phyloP scores from a whole-genome alignment of 1,140 invertebrate genomes.

The Leguminivora glycinivorella region DNA sequence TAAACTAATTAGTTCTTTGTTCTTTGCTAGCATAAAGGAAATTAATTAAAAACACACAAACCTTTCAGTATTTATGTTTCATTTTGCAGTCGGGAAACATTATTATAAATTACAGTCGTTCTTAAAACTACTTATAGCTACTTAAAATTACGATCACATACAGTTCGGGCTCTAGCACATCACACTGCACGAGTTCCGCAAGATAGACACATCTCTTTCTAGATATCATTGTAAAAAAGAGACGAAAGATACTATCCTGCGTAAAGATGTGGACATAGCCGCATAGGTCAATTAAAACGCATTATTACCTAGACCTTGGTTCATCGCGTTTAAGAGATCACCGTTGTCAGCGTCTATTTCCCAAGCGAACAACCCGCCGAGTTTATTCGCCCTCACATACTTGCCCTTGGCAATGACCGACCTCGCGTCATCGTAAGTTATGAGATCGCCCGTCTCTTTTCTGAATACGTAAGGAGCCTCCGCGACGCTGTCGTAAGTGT shows the following conservation, averaged over 20 bases:
- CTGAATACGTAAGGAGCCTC: conserved; percentile 70
- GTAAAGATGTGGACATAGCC: background rate
- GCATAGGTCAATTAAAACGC: conserved; percentile 13
- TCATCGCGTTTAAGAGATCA: conserved; percentile 71
- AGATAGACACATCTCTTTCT: background rate
- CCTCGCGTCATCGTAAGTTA: conserved; percentile 69
- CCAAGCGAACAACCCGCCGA: conserved; percentile 71
- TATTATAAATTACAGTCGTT: conserved; percentile 28
- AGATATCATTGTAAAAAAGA: background rate
- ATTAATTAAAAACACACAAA: conserved; percentile 27
- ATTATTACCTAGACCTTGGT: conserved; percentile 69
- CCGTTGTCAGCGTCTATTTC: conserved; percentile 73
- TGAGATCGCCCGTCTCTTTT: conserved; percentile 61
- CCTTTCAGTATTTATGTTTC: conserved; percentile 28
- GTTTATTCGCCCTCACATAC: conserved; percentile 70
- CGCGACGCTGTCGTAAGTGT: conserved; percentile 68
- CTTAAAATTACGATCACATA: conserved; percentile 22
- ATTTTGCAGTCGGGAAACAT: conserved; percentile 20
- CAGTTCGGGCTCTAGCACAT: background rate
- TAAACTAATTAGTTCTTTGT: conserved; percentile 23
- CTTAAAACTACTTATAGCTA: conserved; percentile 13
- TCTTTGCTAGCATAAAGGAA: conserved; percentile 16
- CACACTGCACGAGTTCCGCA: background rate
- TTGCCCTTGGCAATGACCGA: conserved; percentile 70
- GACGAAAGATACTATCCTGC: background rate